A percentile compares a stretch with the other conserved stretches of the same genome.
These are phyloP conservation scores for Hippocampus guttulatus DNA, from an alignment of 2,113 vertebrate genomes.

Conservation along the genomic window DNA sequence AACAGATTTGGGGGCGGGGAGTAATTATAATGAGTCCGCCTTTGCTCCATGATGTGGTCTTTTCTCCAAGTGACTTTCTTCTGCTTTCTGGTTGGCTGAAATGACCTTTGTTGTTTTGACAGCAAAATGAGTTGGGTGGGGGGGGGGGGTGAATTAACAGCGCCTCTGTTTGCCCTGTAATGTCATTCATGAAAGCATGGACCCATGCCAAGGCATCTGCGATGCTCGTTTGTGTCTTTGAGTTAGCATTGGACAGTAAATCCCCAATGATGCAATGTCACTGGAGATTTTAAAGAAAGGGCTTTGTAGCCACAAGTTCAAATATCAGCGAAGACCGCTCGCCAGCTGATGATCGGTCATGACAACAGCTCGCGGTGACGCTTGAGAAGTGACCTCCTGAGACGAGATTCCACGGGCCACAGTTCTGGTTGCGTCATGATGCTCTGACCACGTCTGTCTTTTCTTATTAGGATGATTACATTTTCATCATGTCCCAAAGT, in stretches of 20 bases:
- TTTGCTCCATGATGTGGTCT: background rate
- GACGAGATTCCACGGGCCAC: background rate
- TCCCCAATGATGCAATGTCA: background rate
- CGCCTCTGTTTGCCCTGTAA: too few species aligned
- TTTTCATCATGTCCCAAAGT: background rate
- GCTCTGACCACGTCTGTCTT: background rate
- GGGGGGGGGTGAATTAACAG: too few species aligned
- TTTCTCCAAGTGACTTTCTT: background rate
- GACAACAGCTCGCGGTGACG: background rate
- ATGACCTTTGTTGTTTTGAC: background rate
- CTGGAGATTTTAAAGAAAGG: background rate
- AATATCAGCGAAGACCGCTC: background rate
- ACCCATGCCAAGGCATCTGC: too few species aligned
- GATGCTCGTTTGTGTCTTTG: too few species aligned
- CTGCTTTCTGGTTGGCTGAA: background rate
- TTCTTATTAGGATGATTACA: background rate
- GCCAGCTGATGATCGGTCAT: background rate
- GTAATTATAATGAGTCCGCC: background rate
- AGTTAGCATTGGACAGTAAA: background rate
- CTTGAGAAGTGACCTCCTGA: background rate
- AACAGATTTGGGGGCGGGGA: background rate
- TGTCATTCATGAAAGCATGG: too few species aligned
- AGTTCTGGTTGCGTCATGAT: background rate
- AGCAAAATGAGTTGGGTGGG: too few species aligned
- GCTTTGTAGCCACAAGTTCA: background rate